Conservation (phyloP, 2,113 vertebrate genomes). For the human (Homo sapiens) region DNA sequence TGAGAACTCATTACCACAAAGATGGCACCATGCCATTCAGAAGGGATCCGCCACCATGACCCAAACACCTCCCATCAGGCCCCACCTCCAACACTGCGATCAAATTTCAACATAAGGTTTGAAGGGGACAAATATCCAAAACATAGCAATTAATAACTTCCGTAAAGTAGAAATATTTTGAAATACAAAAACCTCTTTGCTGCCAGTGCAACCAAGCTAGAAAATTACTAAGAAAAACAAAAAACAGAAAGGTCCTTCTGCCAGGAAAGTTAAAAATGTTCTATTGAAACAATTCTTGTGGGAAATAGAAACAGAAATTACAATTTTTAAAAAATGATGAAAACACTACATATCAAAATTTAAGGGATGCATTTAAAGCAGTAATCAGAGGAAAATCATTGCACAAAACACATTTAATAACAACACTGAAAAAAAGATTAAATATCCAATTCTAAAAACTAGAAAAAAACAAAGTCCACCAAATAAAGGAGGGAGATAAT, state of each 20-base stretch:
- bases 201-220: neutral
- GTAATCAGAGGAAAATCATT: neutral
- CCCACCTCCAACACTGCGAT: too few species aligned
- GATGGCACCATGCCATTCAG: too few species aligned
- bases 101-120: too few species aligned
- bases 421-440: neutral
- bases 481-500: neutral
- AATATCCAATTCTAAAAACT: neutral
- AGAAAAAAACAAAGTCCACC: neutral
- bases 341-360: neutral
- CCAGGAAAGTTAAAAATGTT: neutral
- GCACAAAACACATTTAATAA: neutral
- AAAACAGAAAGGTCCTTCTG: neutral
- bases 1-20: too few species aligned
- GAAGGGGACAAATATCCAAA: too few species aligned
- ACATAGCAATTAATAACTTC: neutral
- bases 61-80: too few species aligned
- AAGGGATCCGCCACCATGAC: too few species aligned
- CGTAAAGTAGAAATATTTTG: neutral
- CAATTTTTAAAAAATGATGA: neutral
- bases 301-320: neutral
- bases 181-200: neutral
- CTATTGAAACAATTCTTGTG: neutral
- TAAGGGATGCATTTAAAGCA: neutral
- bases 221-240: neutral